A percentile compares a stretch with the other conserved stretches of the same genome.
These are phyloP conservation scores for Drosophila azteca DNA, from an alignment of 1,140 invertebrate genomes.

Conservation along the genomic window DNA sequence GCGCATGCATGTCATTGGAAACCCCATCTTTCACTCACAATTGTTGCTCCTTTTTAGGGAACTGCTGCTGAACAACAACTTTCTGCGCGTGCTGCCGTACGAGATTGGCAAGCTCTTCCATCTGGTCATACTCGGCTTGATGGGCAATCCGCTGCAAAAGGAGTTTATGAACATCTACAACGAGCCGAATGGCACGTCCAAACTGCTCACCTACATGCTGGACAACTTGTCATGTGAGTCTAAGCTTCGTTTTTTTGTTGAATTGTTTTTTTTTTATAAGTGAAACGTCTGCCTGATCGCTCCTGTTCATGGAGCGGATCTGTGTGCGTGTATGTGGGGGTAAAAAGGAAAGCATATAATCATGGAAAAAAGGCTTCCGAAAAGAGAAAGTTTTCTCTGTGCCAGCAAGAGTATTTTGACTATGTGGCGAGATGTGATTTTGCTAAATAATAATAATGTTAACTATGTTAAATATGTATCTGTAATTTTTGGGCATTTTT, in stretches of 20 bases:
- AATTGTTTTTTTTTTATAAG: background rate
- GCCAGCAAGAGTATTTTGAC: conserved; percentile 11
- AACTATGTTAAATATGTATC: no score
- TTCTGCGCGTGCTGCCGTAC: conserved; percentile 95
- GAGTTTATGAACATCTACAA: conserved; percentile 96
- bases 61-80: conserved; percentile 96
- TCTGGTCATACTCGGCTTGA: conserved; percentile 94
- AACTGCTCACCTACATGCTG: conserved; percentile 96
- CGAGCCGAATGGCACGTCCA: conserved; percentile 96
- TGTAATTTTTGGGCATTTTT: no score
- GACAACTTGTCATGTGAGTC: conserved; percentile 96
- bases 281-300: conserved; percentile 19
- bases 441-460: background rate
- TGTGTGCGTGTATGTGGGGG: conserved; percentile 37
- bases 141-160: conserved; percentile 96
- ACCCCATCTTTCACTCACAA: conserved; percentile 5
- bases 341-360: conserved; percentile 69
- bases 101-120: conserved; percentile 99
- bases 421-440: background rate
- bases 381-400: conserved; percentile 70
- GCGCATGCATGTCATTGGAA: conserved; percentile 6
- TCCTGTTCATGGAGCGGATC: conserved; percentile 34
- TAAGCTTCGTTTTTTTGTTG: conserved; percentile 9
- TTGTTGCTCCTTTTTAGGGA: conserved; percentile 88
- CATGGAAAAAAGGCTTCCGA: conserved; percentile 60